A percentile compares a stretch with the other conserved stretches of the same genome.
Evolutionary conservation across 2,797 vertebrate species (phyloP).

Genomic region (Chrosomus eos): DNA sequence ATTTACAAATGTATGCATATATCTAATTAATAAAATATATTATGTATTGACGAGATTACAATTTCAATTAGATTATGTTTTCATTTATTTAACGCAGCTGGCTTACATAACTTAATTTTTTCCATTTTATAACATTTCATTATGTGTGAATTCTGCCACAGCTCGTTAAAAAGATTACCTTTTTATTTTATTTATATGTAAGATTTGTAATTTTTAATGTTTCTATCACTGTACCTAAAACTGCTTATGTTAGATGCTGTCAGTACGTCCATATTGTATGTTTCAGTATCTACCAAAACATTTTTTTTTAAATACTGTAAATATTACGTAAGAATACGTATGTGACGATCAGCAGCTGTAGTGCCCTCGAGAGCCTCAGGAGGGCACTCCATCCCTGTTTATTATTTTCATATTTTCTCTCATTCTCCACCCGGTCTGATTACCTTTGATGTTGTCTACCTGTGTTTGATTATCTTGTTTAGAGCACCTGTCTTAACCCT

Average conservation of each 20-base stretch:
- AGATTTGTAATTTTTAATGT: background rate
- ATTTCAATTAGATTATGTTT: background rate
- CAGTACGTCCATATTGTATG: background rate
- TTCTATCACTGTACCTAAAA: background rate
- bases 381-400: too few relatives aligned
- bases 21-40: background rate
- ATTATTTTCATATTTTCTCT: too few relatives aligned
- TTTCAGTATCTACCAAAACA: background rate
- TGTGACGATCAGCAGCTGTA: too few relatives aligned
- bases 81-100: background rate
- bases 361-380: too few relatives aligned
- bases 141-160: background rate
- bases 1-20: too few relatives aligned
- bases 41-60: background rate
- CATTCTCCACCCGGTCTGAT: too few relatives aligned
- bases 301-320: too few relatives aligned
- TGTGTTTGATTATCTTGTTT: too few relatives aligned
- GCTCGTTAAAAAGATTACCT: background rate
- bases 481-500: too few relatives aligned
- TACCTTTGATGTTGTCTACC: too few relatives aligned
- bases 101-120: background rate
- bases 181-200: background rate
- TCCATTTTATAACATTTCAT: background rate
- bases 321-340: too few relatives aligned
- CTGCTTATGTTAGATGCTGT: background rate